Evolutionary conservation across 2,888 invertebrate genomes (phyloP).

Genomic region (Sympetrum striolatum): DNA sequence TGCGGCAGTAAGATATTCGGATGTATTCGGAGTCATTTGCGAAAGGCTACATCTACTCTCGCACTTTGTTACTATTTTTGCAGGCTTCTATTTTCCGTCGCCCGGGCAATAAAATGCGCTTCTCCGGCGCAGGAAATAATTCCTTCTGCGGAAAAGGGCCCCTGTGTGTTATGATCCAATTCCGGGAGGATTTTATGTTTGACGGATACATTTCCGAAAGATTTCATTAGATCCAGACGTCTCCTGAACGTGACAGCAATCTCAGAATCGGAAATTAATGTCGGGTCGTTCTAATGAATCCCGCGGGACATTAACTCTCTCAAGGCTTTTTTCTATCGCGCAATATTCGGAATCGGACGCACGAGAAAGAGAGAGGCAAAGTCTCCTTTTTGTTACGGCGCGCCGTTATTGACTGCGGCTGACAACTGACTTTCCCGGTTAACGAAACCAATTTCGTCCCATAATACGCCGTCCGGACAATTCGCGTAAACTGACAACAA

Average conservation of each 20-base stretch:
- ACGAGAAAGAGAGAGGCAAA: too few relatives aligned
- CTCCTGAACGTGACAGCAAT: not conserved
- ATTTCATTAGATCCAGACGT: not conserved
- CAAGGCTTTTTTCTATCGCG: too few relatives aligned
- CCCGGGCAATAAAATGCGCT: not conserved
- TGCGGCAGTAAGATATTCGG: not conserved
- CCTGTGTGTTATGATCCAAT: not conserved
- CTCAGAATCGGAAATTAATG: too few relatives aligned
- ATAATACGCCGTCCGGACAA: too few relatives aligned
- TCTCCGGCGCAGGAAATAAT: not conserved
- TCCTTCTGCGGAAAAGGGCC: not conserved
- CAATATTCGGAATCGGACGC: too few relatives aligned
- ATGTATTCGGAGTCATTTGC: not conserved
- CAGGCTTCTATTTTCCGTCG: not conserved
- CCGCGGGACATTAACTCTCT: too few relatives aligned
- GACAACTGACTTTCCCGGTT: too few relatives aligned
- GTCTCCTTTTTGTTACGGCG: too few relatives aligned
- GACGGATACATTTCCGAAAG: not conserved
- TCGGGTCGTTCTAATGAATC: too few relatives aligned
- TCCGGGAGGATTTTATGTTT: not conserved
- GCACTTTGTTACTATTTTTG: not conserved
- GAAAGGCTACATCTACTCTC: not conserved
- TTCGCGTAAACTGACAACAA: too few relatives aligned
- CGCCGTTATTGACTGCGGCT: too few relatives aligned
- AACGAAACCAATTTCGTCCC: too few relatives aligned